Conservation (phyloP, 2,888 invertebrate species). For the Pecten maximus region DNA sequence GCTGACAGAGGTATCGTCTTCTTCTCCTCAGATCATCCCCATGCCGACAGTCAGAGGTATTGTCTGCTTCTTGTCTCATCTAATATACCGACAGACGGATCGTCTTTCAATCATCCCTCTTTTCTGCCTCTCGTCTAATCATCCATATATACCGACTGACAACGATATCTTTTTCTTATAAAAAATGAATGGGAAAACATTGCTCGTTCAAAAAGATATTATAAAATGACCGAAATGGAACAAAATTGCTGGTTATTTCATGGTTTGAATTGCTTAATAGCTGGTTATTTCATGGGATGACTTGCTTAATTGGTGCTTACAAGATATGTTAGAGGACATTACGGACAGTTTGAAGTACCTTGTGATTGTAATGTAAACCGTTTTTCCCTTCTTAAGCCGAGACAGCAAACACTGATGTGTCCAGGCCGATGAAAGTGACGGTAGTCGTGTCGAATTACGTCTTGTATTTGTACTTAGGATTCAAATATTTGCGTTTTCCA, state of each 20-base stretch:
- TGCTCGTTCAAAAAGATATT: too few relatives aligned
- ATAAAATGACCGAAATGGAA: too few relatives aligned
- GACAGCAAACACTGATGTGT: conserved; percentile 7
- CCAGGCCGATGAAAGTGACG: not conserved
- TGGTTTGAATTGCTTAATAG: too few relatives aligned
- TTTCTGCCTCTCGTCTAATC: too few relatives aligned
- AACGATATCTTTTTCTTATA: too few relatives aligned
- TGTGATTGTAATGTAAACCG: conserved; percentile 17
- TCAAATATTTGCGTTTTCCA: conserved; percentile 35
- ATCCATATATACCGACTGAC: too few relatives aligned
- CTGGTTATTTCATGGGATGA: not conserved
- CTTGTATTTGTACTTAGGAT: conserved; percentile 1
- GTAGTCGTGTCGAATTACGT: not conserved
- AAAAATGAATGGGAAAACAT: too few relatives aligned
- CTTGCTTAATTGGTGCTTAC: not conserved
- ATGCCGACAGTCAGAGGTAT: too few relatives aligned
- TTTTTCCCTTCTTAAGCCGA: not conserved
- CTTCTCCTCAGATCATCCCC: too few relatives aligned
- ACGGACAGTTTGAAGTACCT: not conserved
- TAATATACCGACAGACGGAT: not conserved
- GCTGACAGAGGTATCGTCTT: too few relatives aligned
- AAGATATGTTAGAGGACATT: not conserved
- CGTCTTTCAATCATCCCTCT: not conserved
- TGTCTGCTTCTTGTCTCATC: too few relatives aligned
- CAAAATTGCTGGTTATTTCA: too few relatives aligned